Evolutionary conservation across 2,113 vertebrate genomes (phyloP), one percentile per base, ranked within the genome.

Genomic region (Falcunculus frontatus): DNA sequence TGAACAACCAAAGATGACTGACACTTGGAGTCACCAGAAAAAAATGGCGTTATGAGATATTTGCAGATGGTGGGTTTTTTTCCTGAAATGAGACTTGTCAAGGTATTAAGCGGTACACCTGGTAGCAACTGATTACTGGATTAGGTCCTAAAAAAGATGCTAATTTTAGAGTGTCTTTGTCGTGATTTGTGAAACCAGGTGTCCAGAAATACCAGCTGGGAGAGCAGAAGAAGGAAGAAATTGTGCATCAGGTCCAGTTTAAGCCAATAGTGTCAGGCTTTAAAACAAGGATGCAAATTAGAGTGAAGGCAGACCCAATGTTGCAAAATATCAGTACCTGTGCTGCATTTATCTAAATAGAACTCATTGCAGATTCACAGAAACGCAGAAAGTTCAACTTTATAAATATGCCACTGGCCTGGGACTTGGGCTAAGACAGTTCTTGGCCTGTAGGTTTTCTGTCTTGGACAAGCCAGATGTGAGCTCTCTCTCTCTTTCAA

Each of bases 101-200:
- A 83, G 39, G 44, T 84, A 81, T 77, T 91, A 88, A 90, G 55
- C 67, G 33, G 46, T 55, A 82, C 30, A 87, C 62, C 84, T 94
- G 74, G 46, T 49, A 91, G 70, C 33, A 85, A 72, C 59, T 70
- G 57, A 65, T 49, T 76, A 42, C 63, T 91, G 90, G 91, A 94
- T 65, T 55, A 59, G 16, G 11, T 84, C 55, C 92, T 86, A 88
- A 86, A 95, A 92, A 74, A 27, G 6, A 42, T 63, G 60, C 44
- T 90, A 80, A 90, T 67, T 81, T 92, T 90, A 68, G 63, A 83
- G 39, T 1, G 0, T 52, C 41, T 94, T 93, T 90, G 30, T 88
- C 17, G 2, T 47, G 39, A 16, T 77, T 90, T 63, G 50, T 32
- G 76, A 84, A 89, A 63, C 30, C n/a, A 73, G 10, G 26, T 76